Evolutionary conservation across 2,113 vertebrate species (phyloP), one percentile per base, ranked within the genome.

Genomic region (Apeltes quadracus): DNA sequence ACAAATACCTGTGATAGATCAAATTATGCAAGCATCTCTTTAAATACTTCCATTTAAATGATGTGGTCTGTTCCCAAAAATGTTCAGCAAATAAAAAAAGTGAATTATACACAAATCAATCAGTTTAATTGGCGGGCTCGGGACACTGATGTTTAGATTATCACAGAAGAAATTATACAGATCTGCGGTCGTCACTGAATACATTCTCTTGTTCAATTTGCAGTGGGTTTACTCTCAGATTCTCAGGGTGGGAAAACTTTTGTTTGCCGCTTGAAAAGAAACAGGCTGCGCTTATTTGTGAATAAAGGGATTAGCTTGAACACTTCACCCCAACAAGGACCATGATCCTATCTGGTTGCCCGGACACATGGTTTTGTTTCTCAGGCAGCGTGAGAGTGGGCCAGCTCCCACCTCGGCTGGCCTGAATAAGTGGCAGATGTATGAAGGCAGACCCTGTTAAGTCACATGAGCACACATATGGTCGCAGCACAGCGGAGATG

Each of bases 281-380:
- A 92, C 87, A 93, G 92, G 93, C 94, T 90, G 94, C 90, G 93
- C 94, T 95, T 94, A 93, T 94, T 94, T 94, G 93, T 95, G 91
- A 94, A 95, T 95, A 94, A 93, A 95, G 92, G 89, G 95, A 96
- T 96, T 96, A 96, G 94, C 86, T 90, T 81, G 92, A 92, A 94
- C 95, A 95, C 96, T 95, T 96, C 94, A 95, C 94, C 95, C 66
- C 39, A 79, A 90, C 95, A 94, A 95, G 95, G 96, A 92, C 92
- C 94, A 90, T 93, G 92, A 95, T 96, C 94, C 95, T 94, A 95
- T 94, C 94, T 93, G 91, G 95, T 96, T 95, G 93, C 94, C 92
- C 87, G 89, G 95, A 93, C 93, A 93, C 82, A 88, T 88, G 89
- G 88, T 89, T 93, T 93, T 91, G 91, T 93, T 82, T 43, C 82